These are phyloP conservation scores for Carcinoscorpius rotundicauda DNA, from an alignment of 1,140 invertebrate species.

Conservation along the genomic window DNA sequence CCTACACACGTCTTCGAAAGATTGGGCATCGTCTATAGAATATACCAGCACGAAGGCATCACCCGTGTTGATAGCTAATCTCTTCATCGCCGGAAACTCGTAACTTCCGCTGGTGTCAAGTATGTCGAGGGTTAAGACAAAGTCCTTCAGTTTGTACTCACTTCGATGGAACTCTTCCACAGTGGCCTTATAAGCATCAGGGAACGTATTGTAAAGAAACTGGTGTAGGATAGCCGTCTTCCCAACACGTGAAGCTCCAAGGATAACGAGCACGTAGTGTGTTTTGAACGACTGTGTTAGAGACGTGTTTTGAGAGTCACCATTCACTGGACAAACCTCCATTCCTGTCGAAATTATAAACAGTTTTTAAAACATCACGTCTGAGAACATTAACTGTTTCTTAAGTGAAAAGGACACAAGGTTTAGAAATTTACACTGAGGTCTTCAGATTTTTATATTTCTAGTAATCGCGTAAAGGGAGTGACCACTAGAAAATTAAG, in stretches of 20 bases:
- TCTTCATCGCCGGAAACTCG: slow-evolving; percentile 80
- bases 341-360: too few relatives aligned
- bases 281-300: slow-evolving; percentile 30
- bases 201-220: slow-evolving; percentile 72
- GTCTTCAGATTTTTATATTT: too few relatives aligned
- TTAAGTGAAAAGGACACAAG: too few relatives aligned
- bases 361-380: too few relatives aligned
- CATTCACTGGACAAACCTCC: too few relatives aligned
- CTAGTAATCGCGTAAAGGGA: too few relatives aligned
- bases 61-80: slow-evolving; percentile 72
- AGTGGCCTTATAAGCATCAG: slow-evolving; percentile 74
- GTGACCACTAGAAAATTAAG: too few relatives aligned
- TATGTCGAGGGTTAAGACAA: slow-evolving; percentile 48
- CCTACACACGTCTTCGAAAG: slow-evolving; percentile 37
- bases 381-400: too few relatives aligned
- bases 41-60: slow-evolving; percentile 29
- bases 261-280: slow-evolving; percentile 70
- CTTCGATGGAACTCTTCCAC: slow-evolving; percentile 85
- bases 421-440: too few relatives aligned
- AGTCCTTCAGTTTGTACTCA: slow-evolving; percentile 56
- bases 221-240: slow-evolving; percentile 85
- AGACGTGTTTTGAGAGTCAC: too few relatives aligned
- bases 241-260: slow-evolving; percentile 78
- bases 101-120: slow-evolving; percentile 80
- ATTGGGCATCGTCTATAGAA: slow-evolving; percentile 19